Base-by-base conservation (phyloP, 1,140 invertebrate species). In the Popillia japonica region DNA sequence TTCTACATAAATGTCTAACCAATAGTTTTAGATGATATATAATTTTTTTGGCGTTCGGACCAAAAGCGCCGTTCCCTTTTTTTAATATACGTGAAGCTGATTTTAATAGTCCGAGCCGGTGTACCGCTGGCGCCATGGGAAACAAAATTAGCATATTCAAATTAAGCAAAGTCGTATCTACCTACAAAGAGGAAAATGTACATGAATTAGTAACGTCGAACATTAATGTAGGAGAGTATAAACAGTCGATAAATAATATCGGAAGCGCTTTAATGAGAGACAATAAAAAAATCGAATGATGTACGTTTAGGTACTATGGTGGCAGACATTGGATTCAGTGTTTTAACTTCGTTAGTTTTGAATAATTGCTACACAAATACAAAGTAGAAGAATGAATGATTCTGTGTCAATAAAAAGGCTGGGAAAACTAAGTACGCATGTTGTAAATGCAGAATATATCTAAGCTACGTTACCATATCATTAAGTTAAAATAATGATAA, bases 141-240 rank as follows among this genome's bases (percentile, higher is more conserved):
- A 34, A 23, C 10, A 11, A 10, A 68, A 68, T 68, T 68, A 27
- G 61, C 61, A 68, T 68, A 68, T 68, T 68, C 61, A 68, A 68
- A 68, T 22, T 9, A 68, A 27, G 61, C 6, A 22, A 27, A 68
- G 11, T 27, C 7, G 8, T 68, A 27, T 22, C 22, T 68, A 68
- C 17, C 22, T 68, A 68, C 10, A 23, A 22, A 27, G 27, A 68
- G 8, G 22, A 10, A 68, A 10, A 68, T 27, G 61, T 68, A 27
- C 4, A 23, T 68, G 0, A 23, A 68, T 27, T 22, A 10, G 27
- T 23, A 27, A 64, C 2, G 4, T 27, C 20, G 61, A 34, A 68
- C n/a, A 48, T 48, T 48, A 2, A 55, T 55, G 17, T 17, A 14
- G 14, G 14, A 55, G 48, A 55, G 48, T 17, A 17, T n/a, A 55